A percentile compares a stretch with the other conserved stretches of the same genome.
Evolutionary conservation across 2,113 vertebrate species (phyloP).

Genomic region (Dromas ardeola): DNA sequence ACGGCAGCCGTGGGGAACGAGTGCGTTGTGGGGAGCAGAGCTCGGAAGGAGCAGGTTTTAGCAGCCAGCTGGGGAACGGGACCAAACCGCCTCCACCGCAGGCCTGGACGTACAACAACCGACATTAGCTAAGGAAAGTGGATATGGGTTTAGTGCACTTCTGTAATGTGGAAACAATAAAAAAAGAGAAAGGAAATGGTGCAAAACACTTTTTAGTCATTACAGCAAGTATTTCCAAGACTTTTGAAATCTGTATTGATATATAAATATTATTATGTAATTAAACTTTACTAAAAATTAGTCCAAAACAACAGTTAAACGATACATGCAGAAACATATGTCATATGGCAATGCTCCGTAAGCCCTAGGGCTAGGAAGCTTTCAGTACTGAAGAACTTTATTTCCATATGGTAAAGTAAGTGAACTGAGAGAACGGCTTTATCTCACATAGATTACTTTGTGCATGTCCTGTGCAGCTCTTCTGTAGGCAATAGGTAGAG

Average conservation of each 20-base stretch:
- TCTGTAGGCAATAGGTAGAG: neutral
- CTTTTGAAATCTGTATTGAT: neutral
- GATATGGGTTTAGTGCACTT: neutral
- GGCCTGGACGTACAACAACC: neutral
- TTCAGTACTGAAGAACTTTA: neutral
- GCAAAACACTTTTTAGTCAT: neutral
- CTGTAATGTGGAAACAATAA: neutral
- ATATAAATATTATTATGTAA: neutral
- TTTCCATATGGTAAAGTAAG: neutral
- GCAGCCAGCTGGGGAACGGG: neutral
- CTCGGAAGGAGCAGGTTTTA: neutral
- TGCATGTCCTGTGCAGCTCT: rapidly evolving
- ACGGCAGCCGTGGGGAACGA: rapidly evolving
- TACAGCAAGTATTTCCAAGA: neutral
- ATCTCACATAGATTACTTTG: neutral
- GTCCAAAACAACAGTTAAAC: neutral
- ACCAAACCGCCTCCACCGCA: neutral
- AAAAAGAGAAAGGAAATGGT: neutral
- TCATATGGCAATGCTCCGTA: neutral
- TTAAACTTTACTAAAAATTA: neutral
- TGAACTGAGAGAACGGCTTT: neutral
- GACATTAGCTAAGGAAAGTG: neutral
- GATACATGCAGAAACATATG: neutral
- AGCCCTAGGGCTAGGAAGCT: neutral
- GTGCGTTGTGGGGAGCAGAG: rapidly evolving